These are phyloP conservation scores for Choristoneura fumiferana DNA, from an alignment of 1,140 invertebrate genomes.

Conservation along the genomic window DNA sequence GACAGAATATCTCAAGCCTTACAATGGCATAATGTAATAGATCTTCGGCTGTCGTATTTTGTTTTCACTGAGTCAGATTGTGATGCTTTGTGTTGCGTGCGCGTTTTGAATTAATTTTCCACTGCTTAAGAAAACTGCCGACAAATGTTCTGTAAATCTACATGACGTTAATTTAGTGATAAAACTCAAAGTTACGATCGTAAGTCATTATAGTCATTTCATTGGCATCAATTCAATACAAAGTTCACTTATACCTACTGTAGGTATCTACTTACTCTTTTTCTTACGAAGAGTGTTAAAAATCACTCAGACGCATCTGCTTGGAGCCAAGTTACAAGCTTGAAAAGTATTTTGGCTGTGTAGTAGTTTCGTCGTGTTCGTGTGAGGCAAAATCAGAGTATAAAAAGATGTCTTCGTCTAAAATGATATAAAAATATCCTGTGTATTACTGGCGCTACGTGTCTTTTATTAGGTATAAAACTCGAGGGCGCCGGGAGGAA, in stretches of 20 bases:
- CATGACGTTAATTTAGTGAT: slow-evolving; percentile 22
- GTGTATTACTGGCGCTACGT: slow-evolving; percentile 30
- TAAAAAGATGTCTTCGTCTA: background rate
- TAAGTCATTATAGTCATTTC: too few species aligned
- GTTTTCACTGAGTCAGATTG: background rate
- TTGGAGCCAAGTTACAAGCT: too few species aligned
- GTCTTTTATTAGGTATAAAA: slow-evolving; percentile 44
- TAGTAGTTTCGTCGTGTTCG: too few species aligned
- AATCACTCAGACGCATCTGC: too few species aligned
- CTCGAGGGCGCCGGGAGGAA: slow-evolving; percentile 30
- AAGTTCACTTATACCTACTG: too few species aligned
- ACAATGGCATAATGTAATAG: background rate
- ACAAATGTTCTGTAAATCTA: slow-evolving; percentile 22
- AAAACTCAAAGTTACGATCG: too few species aligned
- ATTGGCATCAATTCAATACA: too few species aligned
- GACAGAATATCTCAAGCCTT: too few species aligned
- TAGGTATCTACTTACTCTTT: too few species aligned
- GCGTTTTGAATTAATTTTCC: slow-evolving; percentile 22
- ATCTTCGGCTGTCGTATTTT: background rate
- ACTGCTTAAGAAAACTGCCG: slow-evolving; percentile 19
- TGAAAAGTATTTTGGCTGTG: too few species aligned
- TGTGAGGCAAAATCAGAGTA: slow-evolving; percentile 7
- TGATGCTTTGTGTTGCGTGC: background rate
- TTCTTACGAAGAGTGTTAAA: too few species aligned
- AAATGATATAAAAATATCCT: slow-evolving; percentile 25